Percentiles rank a stretch among this genome's conserved stretches.
Conservation (phyloP, 2,888 invertebrate genomes). For the Diarsia rubi region DNA sequence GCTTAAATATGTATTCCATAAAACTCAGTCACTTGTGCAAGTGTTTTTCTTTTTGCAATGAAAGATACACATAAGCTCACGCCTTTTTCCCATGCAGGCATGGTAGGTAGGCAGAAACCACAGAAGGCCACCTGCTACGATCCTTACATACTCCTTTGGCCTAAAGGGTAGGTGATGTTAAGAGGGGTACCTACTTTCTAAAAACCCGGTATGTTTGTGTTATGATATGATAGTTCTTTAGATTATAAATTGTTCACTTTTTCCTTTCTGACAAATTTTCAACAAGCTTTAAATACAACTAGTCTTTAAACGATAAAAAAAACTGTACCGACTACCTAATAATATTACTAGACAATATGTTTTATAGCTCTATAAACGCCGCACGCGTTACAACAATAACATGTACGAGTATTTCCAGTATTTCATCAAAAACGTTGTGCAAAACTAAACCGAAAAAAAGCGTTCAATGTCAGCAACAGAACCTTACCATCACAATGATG, state of each 20-base stretch:
- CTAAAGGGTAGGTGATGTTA: too few species aligned
- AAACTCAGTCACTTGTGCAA: background rate
- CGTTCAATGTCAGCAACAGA: constrained; percentile 55
- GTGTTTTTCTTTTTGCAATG: too few species aligned
- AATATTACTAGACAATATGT: background rate
- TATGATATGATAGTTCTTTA: background rate
- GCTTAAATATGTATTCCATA: background rate
- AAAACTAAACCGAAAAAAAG: constrained; percentile 20
- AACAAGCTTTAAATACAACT: background rate
- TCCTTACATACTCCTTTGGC: too few species aligned
- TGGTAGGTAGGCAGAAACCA: too few species aligned
- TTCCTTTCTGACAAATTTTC: background rate
- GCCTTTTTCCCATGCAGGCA: too few species aligned
- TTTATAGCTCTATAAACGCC: background rate
- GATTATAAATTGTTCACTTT: background rate
- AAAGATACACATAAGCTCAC: too few species aligned
- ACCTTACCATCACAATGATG: constrained; percentile 62
- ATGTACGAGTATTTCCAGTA: constrained; percentile 15
- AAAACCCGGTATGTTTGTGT: background rate
- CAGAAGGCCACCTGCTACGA: too few species aligned
- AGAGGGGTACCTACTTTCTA: background rate
- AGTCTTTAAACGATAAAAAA: background rate
- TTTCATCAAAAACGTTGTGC: constrained; percentile 42
- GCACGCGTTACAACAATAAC: background rate
- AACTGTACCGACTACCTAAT: background rate